Conservation (phyloP, 53 echinoderm and acorn worm species). For the Henricia sp. region DNA sequence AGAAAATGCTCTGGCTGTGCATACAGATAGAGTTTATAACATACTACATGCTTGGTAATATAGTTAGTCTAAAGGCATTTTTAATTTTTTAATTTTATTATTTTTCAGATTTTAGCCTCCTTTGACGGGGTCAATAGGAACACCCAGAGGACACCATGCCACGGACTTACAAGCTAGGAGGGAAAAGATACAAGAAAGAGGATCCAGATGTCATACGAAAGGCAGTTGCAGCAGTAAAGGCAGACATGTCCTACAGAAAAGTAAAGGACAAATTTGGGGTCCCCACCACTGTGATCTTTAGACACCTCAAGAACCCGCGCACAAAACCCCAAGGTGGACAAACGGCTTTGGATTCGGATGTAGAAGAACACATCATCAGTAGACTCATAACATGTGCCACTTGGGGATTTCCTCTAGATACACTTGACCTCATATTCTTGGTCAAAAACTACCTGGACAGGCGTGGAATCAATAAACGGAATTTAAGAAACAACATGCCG, state of each 20-base stretch:
- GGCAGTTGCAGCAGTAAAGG: not conserved
- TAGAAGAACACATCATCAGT: not conserved
- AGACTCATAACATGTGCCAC: not conserved
- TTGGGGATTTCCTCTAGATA: slow-evolving; percentile 1
- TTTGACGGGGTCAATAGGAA: slow-evolving; percentile 2
- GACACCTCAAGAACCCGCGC: slow-evolving; percentile 1
- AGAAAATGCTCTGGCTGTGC: not conserved
- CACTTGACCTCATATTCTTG: not conserved
- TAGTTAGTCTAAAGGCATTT: not conserved
- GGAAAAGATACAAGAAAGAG: not conserved
- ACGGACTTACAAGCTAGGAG: not conserved
- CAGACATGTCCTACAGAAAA: not conserved
- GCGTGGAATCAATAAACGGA: too few relatives aligned
- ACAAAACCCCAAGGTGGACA: not conserved
- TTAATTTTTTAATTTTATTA: not conserved
- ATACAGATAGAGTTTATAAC: not conserved
- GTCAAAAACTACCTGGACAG: not conserved
- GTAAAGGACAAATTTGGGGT: not conserved
- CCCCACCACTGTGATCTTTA: not conserved
- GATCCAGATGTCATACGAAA: not conserved
- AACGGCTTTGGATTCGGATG: not conserved
- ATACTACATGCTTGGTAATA: not conserved
- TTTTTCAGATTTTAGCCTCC: not conserved
- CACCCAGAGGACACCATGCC: not conserved
- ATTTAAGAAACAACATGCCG: too few relatives aligned